Evolutionary conservation across 2,888 invertebrate genomes (phyloP).

Genomic region (Torymus texanus): DNA sequence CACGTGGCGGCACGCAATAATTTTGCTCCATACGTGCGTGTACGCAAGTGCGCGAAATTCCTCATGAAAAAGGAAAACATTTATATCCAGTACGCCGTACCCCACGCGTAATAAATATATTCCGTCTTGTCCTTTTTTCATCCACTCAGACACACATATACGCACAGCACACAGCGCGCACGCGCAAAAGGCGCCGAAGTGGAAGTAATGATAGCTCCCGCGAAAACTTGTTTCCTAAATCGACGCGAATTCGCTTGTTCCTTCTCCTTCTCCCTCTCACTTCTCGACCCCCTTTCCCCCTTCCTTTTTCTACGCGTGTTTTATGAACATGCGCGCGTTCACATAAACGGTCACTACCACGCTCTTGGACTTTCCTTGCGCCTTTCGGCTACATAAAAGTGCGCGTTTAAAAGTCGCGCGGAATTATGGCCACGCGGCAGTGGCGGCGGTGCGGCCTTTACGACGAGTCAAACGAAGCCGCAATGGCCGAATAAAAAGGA

Average conservation of each 20-base stretch:
- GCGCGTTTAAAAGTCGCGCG: slow-evolving; percentile 57
- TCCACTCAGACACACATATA: neutral
- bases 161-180: too few relatives aligned
- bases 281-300: neutral
- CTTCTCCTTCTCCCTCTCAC: neutral
- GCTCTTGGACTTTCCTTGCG: neutral
- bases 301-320: too few relatives aligned
- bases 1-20: slow-evolving; percentile 12
- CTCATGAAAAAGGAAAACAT: slow-evolving; percentile 25
- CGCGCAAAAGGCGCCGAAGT: slow-evolving; percentile 23
- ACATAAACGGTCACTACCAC: neutral
- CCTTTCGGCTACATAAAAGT: slow-evolving; percentile 40
- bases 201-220: slow-evolving; percentile 23
- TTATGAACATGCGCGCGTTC: neutral
- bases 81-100: neutral
- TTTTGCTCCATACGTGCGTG: neutral
- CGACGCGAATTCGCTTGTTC: slow-evolving; percentile 30
- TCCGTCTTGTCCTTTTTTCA: neutral
- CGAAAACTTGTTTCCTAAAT: slow-evolving; percentile 41
- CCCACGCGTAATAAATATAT: slow-evolving; percentile 19
- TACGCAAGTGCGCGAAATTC: neutral
- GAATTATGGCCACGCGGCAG: slow-evolving; percentile 37
- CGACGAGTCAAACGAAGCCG: slow-evolving; percentile 61
- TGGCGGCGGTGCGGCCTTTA: slow-evolving; percentile 50
- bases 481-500: slow-evolving; percentile 52